Evolutionary conservation across 2,113 vertebrate species (phyloP).

Genomic region (Tachysurus vachellii): DNA sequence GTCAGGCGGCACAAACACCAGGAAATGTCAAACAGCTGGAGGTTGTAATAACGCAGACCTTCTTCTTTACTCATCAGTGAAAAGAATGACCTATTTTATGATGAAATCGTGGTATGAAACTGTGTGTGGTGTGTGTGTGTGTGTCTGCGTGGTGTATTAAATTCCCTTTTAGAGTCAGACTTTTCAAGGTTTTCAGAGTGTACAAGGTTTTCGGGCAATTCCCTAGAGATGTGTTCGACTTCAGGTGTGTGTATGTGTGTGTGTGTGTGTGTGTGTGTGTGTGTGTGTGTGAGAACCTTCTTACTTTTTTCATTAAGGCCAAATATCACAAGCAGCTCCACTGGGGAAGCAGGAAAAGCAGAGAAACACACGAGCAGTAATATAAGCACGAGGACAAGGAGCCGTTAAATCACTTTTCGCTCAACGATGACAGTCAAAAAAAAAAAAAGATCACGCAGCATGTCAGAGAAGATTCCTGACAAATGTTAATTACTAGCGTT

Average conservation of each 20-base stretch:
- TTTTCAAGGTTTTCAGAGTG: conserved; percentile 25
- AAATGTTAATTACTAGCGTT: not conserved
- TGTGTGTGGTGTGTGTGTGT: not conserved
- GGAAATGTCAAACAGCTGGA: conserved; percentile 8
- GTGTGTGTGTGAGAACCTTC: conserved; percentile 17
- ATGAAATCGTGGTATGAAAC: conserved; percentile 20
- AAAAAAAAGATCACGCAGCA: not conserved
- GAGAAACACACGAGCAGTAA: not conserved
- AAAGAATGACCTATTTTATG: conserved; percentile 36
- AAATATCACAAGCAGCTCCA: conserved; percentile 17
- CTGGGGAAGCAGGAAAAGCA: not conserved
- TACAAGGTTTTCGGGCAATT: conserved; percentile 22
- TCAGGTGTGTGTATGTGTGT: conserved; percentile 19
- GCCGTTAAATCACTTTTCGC: not conserved
- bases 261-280: conserved; percentile 15
- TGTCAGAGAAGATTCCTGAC: not conserved
- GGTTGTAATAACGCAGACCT: conserved; percentile 9
- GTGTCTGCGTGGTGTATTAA: conserved; percentile 5
- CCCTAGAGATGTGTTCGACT: conserved; percentile 19
- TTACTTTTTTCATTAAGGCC: not conserved
- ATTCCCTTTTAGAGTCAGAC: conserved; percentile 11
- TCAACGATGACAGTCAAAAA: not conserved
- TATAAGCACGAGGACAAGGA: not conserved
- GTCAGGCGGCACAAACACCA: not conserved
- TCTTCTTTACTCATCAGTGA: conserved; percentile 20